These are phyloP conservation scores for Peromyscus nudipes DNA, from an alignment of 2,797 vertebrate species.

Conservation along the genomic window DNA sequence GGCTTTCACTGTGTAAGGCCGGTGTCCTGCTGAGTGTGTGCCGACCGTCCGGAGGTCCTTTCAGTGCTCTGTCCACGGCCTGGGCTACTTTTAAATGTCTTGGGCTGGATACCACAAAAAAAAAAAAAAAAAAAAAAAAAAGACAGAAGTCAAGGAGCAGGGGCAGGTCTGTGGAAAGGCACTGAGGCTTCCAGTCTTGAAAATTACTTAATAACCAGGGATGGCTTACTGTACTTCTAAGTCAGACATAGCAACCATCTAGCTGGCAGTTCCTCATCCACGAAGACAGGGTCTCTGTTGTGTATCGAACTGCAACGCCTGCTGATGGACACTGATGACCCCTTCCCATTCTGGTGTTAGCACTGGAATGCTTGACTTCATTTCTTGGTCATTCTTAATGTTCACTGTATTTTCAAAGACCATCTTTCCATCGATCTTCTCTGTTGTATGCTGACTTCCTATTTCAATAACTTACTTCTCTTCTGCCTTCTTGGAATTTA, in stretches of 20 bases:
- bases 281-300: too few species aligned
- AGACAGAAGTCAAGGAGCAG: too few species aligned
- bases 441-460: background rate
- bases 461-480: background rate
- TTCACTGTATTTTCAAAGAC: background rate
- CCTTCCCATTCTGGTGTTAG: background rate
- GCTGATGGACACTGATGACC: background rate
- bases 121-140: too few species aligned
- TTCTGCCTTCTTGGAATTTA: background rate
- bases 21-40: background rate
- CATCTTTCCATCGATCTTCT: background rate
- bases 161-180: too few species aligned
- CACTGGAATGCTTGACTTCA: background rate
- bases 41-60: background rate
- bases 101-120: too few species aligned
- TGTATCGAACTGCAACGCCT: background rate
- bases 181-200: too few species aligned
- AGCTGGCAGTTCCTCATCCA: too few species aligned
- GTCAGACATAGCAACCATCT: too few species aligned
- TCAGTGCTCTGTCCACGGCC: background rate
- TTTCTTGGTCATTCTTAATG: background rate
- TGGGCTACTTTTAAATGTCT: too few species aligned
- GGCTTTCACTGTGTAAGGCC: too few species aligned
- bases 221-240: too few species aligned
- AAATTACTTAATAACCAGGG: too few species aligned